Evolutionary conservation across 2,797 vertebrate species (phyloP).

Genomic region (Pteropus rufus): DNA sequence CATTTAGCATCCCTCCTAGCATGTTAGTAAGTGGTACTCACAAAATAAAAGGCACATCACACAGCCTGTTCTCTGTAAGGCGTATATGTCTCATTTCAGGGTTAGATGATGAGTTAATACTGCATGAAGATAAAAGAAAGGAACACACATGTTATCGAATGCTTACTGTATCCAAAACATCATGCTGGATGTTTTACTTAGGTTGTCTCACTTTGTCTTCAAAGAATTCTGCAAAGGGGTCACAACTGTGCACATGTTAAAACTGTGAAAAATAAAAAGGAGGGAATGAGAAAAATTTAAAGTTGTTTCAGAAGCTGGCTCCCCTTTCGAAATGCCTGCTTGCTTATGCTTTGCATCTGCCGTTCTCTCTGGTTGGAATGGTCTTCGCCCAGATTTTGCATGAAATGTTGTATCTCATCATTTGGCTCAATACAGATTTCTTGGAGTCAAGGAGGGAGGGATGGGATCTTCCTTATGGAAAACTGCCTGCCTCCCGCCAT

Average conservation of each 20-base stretch:
- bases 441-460: too few relatives aligned
- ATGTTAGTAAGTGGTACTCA: slow-evolving; percentile 53
- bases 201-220: not conserved
- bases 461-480: too few relatives aligned
- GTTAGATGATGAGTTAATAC: not conserved
- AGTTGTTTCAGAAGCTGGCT: not conserved
- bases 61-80: not conserved
- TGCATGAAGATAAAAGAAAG: not conserved
- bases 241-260: not conserved
- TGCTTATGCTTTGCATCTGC: not conserved
- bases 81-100: not conserved
- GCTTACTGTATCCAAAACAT: not conserved
- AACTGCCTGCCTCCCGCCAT: fast-evolving
- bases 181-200: not conserved
- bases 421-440: not conserved
- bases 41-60: not conserved
- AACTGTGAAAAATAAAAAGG: not conserved
- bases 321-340: not conserved
- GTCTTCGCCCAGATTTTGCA: not conserved
- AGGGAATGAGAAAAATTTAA: not conserved
- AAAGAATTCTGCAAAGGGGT: not conserved
- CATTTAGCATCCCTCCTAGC: slow-evolving; percentile 49
- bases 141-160: fast-evolving
- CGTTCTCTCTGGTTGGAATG: not conserved
- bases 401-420: not conserved